A percentile compares a stretch with the other conserved stretches of the same genome.
Evolutionary conservation across 2,888 invertebrate species (phyloP).

Genomic region (Augochlorella aurata): DNA sequence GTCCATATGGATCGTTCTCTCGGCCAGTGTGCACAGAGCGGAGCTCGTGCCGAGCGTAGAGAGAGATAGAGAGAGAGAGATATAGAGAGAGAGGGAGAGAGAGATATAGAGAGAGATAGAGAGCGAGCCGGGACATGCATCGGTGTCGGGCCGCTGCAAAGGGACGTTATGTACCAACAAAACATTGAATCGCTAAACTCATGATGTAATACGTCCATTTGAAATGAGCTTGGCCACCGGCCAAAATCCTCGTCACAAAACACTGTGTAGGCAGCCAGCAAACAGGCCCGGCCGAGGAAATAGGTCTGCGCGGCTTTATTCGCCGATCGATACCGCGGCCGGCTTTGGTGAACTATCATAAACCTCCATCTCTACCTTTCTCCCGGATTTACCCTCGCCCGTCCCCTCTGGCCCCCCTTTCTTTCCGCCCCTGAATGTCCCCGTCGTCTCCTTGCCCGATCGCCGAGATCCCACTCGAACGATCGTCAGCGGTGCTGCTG

Average conservation of each 20-base stretch:
- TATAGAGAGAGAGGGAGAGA: no score
- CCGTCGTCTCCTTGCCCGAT: background rate
- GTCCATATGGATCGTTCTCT: background rate
- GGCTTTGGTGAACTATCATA: constrained; percentile 69
- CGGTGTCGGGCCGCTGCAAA: constrained; percentile 32
- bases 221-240: constrained; percentile 78
- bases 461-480: constrained; percentile 6
- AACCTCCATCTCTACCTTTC: constrained; percentile 35
- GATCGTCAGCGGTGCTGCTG: background rate
- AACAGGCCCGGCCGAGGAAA: constrained; percentile 77
- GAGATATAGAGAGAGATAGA: no score
- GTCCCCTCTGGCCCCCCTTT: background rate
- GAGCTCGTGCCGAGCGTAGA: background rate
- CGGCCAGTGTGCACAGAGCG: constrained; percentile 11
- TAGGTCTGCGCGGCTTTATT: constrained; percentile 77
- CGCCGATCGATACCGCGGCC: constrained; percentile 73
- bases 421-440: background rate
- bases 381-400: background rate
- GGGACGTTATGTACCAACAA: constrained; percentile 70
- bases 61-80: no score
- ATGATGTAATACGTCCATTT: constrained; percentile 80
- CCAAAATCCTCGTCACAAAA: constrained; percentile 78
- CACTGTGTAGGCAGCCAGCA: constrained; percentile 75
- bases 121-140: constrained; percentile 9
- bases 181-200: constrained; percentile 80